Evolutionary conservation across 2,797 vertebrate species (phyloP).

Genomic region (Lagodon rhomboides): DNA sequence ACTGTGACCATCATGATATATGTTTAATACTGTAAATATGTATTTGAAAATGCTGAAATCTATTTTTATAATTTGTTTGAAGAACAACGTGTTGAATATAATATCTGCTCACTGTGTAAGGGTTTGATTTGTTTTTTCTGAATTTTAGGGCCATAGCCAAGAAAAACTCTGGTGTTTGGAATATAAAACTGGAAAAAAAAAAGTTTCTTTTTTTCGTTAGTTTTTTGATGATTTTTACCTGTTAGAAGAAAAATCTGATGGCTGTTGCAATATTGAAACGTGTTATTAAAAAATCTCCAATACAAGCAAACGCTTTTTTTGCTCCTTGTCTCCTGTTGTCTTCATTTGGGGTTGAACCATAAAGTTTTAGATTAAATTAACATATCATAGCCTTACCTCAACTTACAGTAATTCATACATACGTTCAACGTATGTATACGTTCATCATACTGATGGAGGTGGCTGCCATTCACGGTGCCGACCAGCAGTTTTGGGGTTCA

Average conservation of each 20-base stretch:
- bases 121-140: constrained; percentile 79
- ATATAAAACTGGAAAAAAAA: constrained; percentile 70
- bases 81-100: constrained; percentile 87
- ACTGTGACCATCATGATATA: constrained; percentile 79
- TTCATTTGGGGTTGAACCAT: too few species aligned
- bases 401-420: too few species aligned
- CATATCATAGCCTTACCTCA: too few species aligned
- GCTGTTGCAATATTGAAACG: constrained; percentile 87
- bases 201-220: constrained; percentile 52
- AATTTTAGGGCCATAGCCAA: constrained; percentile 79
- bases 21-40: constrained; percentile 94
- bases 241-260: constrained; percentile 83
- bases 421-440: too few species aligned
- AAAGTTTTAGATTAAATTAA: too few species aligned
- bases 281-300: constrained; percentile 88
- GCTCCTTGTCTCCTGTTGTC: neutral
- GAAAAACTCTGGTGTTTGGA: constrained; percentile 77
- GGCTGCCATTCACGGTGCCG: too few species aligned
- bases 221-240: constrained; percentile 87
- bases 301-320: constrained; percentile 33
- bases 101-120: constrained; percentile 86
- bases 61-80: constrained; percentile 95
- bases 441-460: too few species aligned
- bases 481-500: too few species aligned
- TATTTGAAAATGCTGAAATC: constrained; percentile 90